Conservation (phyloP, 2,888 invertebrate species). For the Cabera pusaria region DNA sequence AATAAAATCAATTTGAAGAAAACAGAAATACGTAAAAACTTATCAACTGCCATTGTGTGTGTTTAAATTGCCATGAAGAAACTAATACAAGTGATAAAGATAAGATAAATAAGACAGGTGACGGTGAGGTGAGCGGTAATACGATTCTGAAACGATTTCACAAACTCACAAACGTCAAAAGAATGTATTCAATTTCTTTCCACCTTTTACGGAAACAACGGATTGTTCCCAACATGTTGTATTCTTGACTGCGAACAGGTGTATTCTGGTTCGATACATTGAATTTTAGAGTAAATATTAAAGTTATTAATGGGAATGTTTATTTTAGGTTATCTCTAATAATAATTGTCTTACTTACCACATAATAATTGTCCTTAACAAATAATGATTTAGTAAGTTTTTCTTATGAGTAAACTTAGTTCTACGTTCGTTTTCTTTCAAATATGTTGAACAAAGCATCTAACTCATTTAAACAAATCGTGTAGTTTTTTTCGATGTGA, state of each 20-base stretch:
- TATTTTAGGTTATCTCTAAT: too few relatives aligned
- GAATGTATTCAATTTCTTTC: constrained; percentile 43
- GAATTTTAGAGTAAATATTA: not conserved
- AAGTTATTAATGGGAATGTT: too few relatives aligned
- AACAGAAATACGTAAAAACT: constrained; percentile 1
- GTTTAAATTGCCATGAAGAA: constrained; percentile 25
- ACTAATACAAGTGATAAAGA: constrained; percentile 33
- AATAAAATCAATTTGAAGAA: too few relatives aligned
- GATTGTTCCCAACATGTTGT: constrained; percentile 38
- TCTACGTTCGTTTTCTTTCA: too few relatives aligned
- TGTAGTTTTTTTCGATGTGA: too few relatives aligned
- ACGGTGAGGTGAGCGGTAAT: constrained; percentile 34
- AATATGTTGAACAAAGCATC: too few relatives aligned
- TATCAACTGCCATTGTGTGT: constrained; percentile 3
- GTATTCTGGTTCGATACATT: constrained; percentile 20
- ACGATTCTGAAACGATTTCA: constrained; percentile 37
- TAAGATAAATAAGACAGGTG: constrained; percentile 30
- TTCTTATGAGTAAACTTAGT: too few relatives aligned
- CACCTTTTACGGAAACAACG: constrained; percentile 45
- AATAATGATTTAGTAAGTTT: too few relatives aligned
- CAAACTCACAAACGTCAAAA: constrained; percentile 37
- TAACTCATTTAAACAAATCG: too few relatives aligned
- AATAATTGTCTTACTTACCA: too few relatives aligned
- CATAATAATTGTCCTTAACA: too few relatives aligned
- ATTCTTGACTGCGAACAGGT: constrained; percentile 14